Evolutionary conservation across 1,140 invertebrate genomes (phyloP), one percentile per base, ranked within the genome.

Genomic region (Rhopalosiphum maidis): DNA sequence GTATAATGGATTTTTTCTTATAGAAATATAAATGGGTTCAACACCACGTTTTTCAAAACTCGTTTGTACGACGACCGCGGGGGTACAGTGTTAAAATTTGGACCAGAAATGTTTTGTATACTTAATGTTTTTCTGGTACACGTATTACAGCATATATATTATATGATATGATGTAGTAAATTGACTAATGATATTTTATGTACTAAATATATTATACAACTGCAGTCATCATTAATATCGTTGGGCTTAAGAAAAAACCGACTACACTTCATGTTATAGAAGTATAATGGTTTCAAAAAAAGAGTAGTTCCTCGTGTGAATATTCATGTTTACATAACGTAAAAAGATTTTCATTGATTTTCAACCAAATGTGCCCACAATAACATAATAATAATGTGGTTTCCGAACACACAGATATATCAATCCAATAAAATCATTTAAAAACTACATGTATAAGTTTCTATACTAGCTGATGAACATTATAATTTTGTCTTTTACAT

Each of bases 1-100:
- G 37, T 41, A 68, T 92, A 92, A 92, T 83, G 77, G 91, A 25
- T 92, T 92, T 85, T 91, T 91, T 48, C 68, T 68, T 48, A 83
- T 48, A 46, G 77, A 86, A 86, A 86, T 85, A 55, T 89, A 89
- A 87, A 87, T 48, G 43, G 48, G 48, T 89, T 89, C 35, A n/a
- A 55, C 88, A 89, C 35, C 88, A 89, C 35, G 51, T 89, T 89
- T 89, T 25, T 4, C 35, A 55, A 89, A 55, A 37, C 51, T 89
- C 35, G 35, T 89, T 89, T 89, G 35, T 51, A 89, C 30, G 8
- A 30, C 35, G 15, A 88, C 15, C 11, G n/a, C 87, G 37, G 48
- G 48, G 88, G 48, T 55, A 55, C 25, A n/a, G 46, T 88, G 30
- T 89, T 54, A 41, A 89, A 41, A 54, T 55, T 37, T 41, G 88